Conservation (phyloP, 2,113 vertebrate genomes). For the Psilopsiagon aurifrons region DNA sequence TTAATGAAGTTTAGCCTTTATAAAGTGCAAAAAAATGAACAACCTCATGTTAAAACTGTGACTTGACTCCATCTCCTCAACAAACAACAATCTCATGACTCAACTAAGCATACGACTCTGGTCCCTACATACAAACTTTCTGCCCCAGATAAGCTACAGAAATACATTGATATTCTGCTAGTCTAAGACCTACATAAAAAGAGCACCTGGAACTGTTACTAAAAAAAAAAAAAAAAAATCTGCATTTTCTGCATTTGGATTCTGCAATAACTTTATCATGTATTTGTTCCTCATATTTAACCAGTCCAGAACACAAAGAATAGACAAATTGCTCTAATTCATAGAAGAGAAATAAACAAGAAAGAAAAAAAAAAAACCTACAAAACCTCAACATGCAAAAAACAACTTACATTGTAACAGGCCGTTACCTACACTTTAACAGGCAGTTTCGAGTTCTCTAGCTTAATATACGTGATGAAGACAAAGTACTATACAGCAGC, state of each 20-base stretch:
- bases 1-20: not conserved
- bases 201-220: not conserved
- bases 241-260: not conserved
- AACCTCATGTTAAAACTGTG: not conserved
- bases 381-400: not conserved
- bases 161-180: not conserved
- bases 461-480: not conserved
- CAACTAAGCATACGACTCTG: not conserved
- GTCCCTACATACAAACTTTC: not conserved
- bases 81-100: not conserved
- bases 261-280: not conserved
- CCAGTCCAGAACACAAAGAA: not conserved
- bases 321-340: not conserved
- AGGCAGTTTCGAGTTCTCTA: not conserved
- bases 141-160: not conserved
- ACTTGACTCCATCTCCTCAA: not conserved
- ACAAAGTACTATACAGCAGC: not conserved
- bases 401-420: not conserved
- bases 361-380: not conserved
- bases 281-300: not conserved
- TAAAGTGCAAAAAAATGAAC: not conserved
- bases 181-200: not conserved
- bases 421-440: not conserved
- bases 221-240: not conserved
- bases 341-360: not conserved